phyloP scores from a whole-genome alignment of 2,888 invertebrate genomes.

The Hirudinaria manillensis region DNA sequence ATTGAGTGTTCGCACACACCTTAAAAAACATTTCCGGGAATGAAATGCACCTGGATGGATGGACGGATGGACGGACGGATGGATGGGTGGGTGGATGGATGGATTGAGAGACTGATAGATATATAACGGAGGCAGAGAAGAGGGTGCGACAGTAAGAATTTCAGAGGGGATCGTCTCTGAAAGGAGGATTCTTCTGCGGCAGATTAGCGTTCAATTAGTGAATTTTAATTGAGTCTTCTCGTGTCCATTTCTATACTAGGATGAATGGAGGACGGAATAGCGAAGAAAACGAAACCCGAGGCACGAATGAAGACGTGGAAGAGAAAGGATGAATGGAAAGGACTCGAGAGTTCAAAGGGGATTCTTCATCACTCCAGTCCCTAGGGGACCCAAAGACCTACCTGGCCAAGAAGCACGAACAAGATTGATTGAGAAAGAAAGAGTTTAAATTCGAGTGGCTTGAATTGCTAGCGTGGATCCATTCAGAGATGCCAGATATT shows the following conservation, averaged over 20 bases:
- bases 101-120: not conserved
- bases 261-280: too few species aligned
- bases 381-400: not conserved
- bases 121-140: not conserved
- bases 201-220: not conserved
- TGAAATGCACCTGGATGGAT: not conserved
- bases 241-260: not conserved
- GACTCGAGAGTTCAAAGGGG: not conserved
- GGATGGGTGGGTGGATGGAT: not conserved
- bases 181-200: not conserved
- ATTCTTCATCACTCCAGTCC: constrained; percentile 6
- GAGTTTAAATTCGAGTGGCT: too few species aligned
- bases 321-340: not conserved
- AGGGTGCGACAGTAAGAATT: not conserved
- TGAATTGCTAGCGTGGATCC: too few species aligned
- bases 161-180: not conserved
- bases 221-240: constrained; percentile 9
- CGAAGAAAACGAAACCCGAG: too few species aligned
- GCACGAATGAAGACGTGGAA: not conserved
- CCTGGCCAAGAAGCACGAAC: not conserved
- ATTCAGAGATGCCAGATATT: constrained; percentile 5
- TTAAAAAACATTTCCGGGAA: too few species aligned
- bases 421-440: too few species aligned
- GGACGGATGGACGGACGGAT: constrained; percentile 1
- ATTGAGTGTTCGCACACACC: too few species aligned